Evolutionary conservation across 2,888 invertebrate genomes (phyloP).

Genomic region (Proisotoma minuta): DNA sequence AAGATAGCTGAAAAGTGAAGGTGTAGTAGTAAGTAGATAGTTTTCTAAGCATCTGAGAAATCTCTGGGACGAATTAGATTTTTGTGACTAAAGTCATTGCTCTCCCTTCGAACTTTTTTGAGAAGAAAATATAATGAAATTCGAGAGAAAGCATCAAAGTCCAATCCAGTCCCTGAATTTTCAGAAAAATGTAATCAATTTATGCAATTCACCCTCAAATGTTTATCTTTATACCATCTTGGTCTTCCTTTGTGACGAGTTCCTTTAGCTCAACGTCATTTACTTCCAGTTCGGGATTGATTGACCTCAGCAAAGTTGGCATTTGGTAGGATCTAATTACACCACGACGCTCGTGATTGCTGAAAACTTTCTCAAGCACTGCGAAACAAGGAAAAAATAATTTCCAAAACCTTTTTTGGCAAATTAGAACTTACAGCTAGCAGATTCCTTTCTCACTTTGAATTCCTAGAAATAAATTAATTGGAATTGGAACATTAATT

Average conservation of each 20-base stretch:
- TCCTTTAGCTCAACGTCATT: constrained; percentile 28
- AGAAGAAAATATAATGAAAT: constrained; percentile 34
- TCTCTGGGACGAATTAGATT: constrained; percentile 33
- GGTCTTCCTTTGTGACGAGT: constrained; percentile 22
- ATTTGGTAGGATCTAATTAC: constrained; percentile 29
- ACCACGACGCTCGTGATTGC: constrained; percentile 27
- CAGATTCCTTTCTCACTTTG: constrained; percentile 34
- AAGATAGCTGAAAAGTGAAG: no score
- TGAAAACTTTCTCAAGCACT: constrained; percentile 37
- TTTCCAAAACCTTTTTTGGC: not conserved
- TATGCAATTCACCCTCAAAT: not conserved
- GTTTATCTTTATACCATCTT: constrained; percentile 19
- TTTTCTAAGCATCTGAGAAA: constrained; percentile 11
- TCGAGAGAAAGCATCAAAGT: constrained; percentile 35
- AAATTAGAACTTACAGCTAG: constrained; percentile 25
- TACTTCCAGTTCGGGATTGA: constrained; percentile 22
- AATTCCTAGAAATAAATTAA: constrained; percentile 33
- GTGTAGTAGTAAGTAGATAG: no score
- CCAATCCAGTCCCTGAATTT: constrained; percentile 24
- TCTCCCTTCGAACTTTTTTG: constrained; percentile 32
- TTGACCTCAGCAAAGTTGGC: constrained; percentile 26
- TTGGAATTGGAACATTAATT: not conserved
- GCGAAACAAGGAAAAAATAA: not conserved
- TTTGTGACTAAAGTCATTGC: constrained; percentile 19
- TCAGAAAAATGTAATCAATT: no score